Evolutionary conservation across 2,113 vertebrate species (phyloP), one percentile per base, ranked within the genome.

Genomic region (Cichladusa arquata): DNA sequence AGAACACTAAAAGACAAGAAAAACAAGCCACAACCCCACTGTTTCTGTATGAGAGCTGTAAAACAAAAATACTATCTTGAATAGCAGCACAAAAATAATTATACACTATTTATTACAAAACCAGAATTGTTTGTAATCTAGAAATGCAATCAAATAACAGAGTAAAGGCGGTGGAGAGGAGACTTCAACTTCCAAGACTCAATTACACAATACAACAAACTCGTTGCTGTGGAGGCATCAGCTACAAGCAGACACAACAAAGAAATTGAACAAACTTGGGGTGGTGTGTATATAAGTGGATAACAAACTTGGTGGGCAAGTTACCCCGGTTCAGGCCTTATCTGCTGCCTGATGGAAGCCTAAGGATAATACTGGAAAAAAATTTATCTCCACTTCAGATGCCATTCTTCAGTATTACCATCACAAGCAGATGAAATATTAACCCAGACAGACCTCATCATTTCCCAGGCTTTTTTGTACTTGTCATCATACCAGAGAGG

Each of bases 161-260:
- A 65, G 14, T 33, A 34, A 66, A 10, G 5, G 6, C 5, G 1
- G 2, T 8, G 5, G 29, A 38, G 16, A 12, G 8, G 5, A 48
- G 31, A 77, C 5, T 36, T 72, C 14, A 18, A 64, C 23, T 3
- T 1, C 19, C 13, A 58, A 87, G 25, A 74, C 29, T 73, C 28
- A 45, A 4, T 34, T 45, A 65, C 7, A 16, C 0, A 0, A 50
- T 25, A 8, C 40, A 92, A 80, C 17, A 56, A 72, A 60, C 8
- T 60, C 19, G 44, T 8, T 64, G 19, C 29, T 4, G 0, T 19
- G 14, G 42, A 73, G 31, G 31, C 11, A 66, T 64, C 25, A 56
- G 18, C 29, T 28, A 48, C 6, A 71, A 73, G 44, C 11, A 73
- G 51, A 25, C 15, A 25, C 10, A 79, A 74, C 15, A 67, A 70